Percentiles rank a stretch among this genome's conserved stretches.
Evolutionary conservation across 2,888 invertebrate species (phyloP).

Genomic region (Heliconius erato): DNA sequence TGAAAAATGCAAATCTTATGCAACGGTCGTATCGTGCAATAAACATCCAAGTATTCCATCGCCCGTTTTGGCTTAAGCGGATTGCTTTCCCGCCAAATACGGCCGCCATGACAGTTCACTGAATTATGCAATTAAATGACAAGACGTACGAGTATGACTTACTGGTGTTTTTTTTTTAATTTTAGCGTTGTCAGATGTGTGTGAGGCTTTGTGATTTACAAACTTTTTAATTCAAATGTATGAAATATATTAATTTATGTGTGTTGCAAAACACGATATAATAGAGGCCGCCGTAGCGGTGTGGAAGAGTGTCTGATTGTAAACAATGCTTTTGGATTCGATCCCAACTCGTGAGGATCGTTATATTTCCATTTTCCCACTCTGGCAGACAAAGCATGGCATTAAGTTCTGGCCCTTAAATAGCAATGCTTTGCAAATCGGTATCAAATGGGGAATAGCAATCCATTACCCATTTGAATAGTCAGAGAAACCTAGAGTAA

Average conservation of each 20-base stretch:
- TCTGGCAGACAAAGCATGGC: too few relatives aligned
- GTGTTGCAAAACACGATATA: neutral
- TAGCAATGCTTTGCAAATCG: too few relatives aligned
- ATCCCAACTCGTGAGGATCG: too few relatives aligned
- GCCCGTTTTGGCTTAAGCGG: constrained; percentile 81
- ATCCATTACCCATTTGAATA: too few relatives aligned
- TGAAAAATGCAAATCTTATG: constrained; percentile 63
- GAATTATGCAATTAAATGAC: constrained; percentile 83
- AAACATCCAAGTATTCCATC: constrained; percentile 79
- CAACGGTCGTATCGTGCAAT: constrained; percentile 71
- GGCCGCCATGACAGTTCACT: constrained; percentile 81
- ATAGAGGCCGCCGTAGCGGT: too few relatives aligned
- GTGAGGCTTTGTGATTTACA: constrained; percentile 61
- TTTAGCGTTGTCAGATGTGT: constrained; percentile 66
- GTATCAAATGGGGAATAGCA: too few relatives aligned
- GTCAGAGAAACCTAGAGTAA: too few relatives aligned
- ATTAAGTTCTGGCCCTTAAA: too few relatives aligned
- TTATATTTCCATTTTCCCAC: too few relatives aligned
- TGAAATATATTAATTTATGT: neutral
- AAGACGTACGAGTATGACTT: constrained; percentile 68
- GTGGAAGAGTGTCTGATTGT: too few relatives aligned
- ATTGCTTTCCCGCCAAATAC: constrained; percentile 85
- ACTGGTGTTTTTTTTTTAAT: constrained; percentile 63
- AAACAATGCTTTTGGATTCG: too few relatives aligned
- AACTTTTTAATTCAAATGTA: neutral